Evolutionary conservation across 2,797 vertebrate species (phyloP).

Genomic region (Hyperoplus immaculatus): DNA sequence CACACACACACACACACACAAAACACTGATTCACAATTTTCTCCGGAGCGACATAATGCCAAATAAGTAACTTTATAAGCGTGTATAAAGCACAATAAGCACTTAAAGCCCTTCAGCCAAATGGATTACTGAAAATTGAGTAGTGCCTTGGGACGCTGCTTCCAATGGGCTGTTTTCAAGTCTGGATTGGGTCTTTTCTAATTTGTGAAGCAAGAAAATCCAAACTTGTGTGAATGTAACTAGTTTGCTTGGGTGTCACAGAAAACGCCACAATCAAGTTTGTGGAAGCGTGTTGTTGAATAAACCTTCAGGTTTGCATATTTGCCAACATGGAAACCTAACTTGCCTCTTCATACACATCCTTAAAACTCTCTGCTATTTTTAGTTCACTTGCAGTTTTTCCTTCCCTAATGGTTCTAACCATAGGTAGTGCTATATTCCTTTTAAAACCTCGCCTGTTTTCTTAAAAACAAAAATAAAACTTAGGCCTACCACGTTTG

Average conservation of each 20-base stretch:
- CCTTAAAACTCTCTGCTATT: conserved; percentile 17
- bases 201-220: conserved; percentile 42
- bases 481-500: neutral
- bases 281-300: conserved; percentile 31
- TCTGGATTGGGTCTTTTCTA: conserved; percentile 30
- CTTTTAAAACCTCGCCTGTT: conserved; percentile 9
- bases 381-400: neutral
- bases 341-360: neutral
- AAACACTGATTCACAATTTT: conserved; percentile 40
- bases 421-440: neutral
- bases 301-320: conserved; percentile 28
- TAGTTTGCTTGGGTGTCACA: conserved; percentile 22
- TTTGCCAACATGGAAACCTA: neutral
- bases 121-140: conserved; percentile 18
- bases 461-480: neutral
- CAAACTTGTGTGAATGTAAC: conserved; percentile 27
- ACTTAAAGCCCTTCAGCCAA: conserved; percentile 23
- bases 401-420: neutral
- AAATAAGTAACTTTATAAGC: conserved; percentile 17
- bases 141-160: neutral
- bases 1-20: conserved; percentile 14
- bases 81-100: conserved; percentile 8
- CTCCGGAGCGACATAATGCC: conserved; percentile 29
- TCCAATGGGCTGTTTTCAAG: conserved; percentile 29
- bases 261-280: conserved; percentile 21